Percentiles rank a stretch among this genome's conserved stretches.
These are phyloP conservation scores for Dipodomys spectabilis DNA, from an alignment of 2,113 vertebrate species.

Conservation along the genomic window DNA sequence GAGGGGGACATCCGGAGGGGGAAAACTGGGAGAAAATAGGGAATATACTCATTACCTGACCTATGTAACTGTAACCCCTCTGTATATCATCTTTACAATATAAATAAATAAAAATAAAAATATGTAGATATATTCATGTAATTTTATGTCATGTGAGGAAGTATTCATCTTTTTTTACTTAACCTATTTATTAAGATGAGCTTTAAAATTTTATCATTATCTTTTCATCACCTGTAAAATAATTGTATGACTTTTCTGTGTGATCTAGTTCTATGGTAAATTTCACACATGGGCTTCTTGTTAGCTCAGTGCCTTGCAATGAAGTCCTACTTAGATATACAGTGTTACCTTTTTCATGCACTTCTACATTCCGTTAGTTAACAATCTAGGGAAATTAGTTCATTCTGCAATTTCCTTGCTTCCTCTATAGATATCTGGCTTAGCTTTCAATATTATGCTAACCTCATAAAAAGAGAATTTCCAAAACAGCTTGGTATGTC, in stretches of 20 bases:
- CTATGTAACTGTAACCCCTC: too few species aligned
- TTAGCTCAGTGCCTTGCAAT: not conserved
- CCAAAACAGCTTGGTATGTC: not conserved
- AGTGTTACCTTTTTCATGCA: not conserved
- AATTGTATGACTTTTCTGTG: constrained; percentile 1
- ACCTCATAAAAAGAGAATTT: constrained; percentile 1
- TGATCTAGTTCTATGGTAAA: constrained; percentile 12
- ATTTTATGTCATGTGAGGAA: not conserved
- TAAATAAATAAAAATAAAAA: too few species aligned
- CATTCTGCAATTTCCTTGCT: not conserved
- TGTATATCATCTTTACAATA: too few species aligned
- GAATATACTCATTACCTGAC: too few species aligned
- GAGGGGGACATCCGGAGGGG: too few species aligned
- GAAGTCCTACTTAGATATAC: not conserved
- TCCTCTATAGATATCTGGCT: not conserved
- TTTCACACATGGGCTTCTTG: not conserved
- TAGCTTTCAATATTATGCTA: constrained; percentile 21
- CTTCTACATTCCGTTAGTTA: constrained; percentile 29
- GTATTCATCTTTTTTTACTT: not conserved
- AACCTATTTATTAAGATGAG: not conserved
- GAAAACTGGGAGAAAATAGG: too few species aligned
- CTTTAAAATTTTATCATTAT: constrained; percentile 11
- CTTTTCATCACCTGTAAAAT: constrained; percentile 13
- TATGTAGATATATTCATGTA: not conserved
- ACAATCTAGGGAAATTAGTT: not conserved